Evolutionary conservation across 2,113 vertebrate species (phyloP), one percentile per base, ranked within the genome.

Genomic region (Urocynchramus pylzowi): DNA sequence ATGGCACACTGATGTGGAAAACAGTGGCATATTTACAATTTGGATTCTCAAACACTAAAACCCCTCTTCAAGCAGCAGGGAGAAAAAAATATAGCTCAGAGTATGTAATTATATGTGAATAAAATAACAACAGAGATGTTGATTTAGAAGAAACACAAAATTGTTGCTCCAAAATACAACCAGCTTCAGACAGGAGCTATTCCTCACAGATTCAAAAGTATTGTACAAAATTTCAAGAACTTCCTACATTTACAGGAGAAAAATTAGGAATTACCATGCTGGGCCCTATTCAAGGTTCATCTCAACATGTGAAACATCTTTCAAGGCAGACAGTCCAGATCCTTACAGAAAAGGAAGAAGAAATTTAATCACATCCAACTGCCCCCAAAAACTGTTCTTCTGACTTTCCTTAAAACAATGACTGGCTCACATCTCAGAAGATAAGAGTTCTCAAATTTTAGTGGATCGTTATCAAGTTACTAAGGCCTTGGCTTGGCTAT

Each of bases 361-460:
- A 91, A 73, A 89, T 84, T 65, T 68, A 75, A 91, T 78, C 70
- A 14, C 59, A 47, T 59, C 35, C 87, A 95, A 69, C 16, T 95
- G 84, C 69, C 57, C 57, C 53, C 3, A 35, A 27, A n/a, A 69
- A 53, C 35, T 21, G 27, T 50, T 87, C 57, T 49, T 37, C n/a
- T 71, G 61, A 90, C 52, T 53, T 88, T 50, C 50, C 83, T 45
- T 77, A 30, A 59, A 87, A 83, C 71, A 73, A 49, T 52, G 45
- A 22, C 83, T 93, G 78, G 56, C 67, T 89, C 69, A 37, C 44
- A 50, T 75, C 67, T 91, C 30, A 54, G 39, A 59, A 87, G 93
- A 93, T 87, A 94, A 94, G 42, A 91, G 41, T 17, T 64, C 82
- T 91, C 75, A 63, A 9, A 35, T 90, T 96, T 87, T 83, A 87